A percentile compares a stretch with the other conserved stretches of the same genome.
Conservation (phyloP, 2,797 vertebrate species). For the Petrocephalus schoutedeni region DNA sequence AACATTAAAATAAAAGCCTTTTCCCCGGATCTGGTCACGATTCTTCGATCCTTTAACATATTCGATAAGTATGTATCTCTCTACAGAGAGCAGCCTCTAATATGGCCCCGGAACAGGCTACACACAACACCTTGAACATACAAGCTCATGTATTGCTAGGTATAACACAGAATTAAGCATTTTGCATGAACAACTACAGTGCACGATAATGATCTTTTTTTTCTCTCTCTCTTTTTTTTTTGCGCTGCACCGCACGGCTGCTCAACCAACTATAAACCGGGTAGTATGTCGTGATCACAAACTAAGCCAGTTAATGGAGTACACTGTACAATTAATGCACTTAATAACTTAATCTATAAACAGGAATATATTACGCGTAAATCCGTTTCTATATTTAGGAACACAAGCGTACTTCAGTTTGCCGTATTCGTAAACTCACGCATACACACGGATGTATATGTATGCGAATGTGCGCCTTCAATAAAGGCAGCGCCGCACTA, state of each 20-base stretch:
- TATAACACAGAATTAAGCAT: neutral
- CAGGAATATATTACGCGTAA: neutral
- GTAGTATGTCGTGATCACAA: neutral
- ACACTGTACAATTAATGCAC: neutral
- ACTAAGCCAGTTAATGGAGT: neutral
- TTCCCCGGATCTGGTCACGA: slow-evolving; percentile 4
- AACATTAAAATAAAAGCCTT: neutral
- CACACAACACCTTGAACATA: neutral
- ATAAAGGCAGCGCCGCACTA: neutral
- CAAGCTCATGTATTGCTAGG: neutral
- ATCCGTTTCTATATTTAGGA: neutral
- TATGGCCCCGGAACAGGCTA: neutral
- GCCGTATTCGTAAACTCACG: neutral
- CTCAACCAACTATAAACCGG: neutral
- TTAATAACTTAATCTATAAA: slow-evolving; percentile 4
- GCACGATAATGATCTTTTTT: neutral
- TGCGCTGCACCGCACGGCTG: neutral
- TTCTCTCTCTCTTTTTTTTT: neutral
- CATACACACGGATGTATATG: neutral
- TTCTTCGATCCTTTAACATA: slow-evolving; percentile 6
- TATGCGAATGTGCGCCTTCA: neutral
- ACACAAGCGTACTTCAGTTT: neutral
- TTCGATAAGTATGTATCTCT: neutral
- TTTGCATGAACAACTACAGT: neutral
- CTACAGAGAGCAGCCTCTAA: neutral